Evolutionary conservation across 2,113 vertebrate species (phyloP).

Genomic region (Chloropsis hardwickii): DNA sequence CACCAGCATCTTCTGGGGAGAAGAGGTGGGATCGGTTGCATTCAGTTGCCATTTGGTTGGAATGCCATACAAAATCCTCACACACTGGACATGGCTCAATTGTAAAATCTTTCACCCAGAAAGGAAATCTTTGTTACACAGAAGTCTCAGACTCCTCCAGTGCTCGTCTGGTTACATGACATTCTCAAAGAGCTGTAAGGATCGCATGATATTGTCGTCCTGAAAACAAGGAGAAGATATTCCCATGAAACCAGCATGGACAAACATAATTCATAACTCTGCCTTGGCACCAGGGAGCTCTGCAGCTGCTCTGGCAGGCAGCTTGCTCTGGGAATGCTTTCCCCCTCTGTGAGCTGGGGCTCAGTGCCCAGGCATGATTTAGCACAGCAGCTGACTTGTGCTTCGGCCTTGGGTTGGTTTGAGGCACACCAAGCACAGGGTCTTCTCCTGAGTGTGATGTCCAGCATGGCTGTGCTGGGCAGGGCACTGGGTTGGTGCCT

Average conservation of each 20-base stretch:
- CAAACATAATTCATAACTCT: not conserved
- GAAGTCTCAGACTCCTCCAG: conserved; percentile 51
- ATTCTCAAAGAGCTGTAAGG: conserved; percentile 96
- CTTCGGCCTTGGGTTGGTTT: not conserved
- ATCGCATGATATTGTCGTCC: conserved; percentile 98
- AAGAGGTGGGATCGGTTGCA: conserved; percentile 31
- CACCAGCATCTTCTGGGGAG: conserved; percentile 30
- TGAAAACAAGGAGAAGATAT: conserved; percentile 52
- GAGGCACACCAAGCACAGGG: not conserved
- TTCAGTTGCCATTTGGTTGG: conserved; percentile 35
- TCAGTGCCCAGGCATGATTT: not conserved
- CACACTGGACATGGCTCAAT: conserved; percentile 38
- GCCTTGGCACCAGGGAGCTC: not conserved
- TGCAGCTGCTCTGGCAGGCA: not conserved
- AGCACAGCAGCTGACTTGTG: not conserved
- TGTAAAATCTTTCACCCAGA: conserved; percentile 65
- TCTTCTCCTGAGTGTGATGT: not conserved
- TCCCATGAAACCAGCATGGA: not conserved
- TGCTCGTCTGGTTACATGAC: conserved; percentile 80
- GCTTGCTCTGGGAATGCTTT: not conserved
- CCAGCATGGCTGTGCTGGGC: not conserved
- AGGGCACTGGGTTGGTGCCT: not conserved
- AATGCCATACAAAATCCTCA: conserved; percentile 66
- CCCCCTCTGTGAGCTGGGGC: not conserved
- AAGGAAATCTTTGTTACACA: conserved; percentile 45